Percentiles rank a stretch among this genome's conserved stretches.
Evolutionary conservation across 2,113 vertebrate genomes (phyloP).

Genomic region (Pitta sordida): DNA sequence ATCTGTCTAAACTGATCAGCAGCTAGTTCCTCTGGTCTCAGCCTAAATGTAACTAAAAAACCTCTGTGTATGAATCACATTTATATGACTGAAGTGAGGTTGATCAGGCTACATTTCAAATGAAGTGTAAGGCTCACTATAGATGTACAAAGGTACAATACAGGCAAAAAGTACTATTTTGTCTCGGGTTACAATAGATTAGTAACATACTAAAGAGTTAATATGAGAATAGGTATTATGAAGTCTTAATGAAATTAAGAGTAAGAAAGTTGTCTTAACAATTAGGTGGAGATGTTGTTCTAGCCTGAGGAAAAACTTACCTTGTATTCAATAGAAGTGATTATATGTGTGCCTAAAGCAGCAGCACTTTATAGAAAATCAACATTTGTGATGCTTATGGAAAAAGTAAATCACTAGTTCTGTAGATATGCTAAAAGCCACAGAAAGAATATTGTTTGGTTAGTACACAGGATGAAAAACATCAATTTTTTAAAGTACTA

Average conservation of each 20-base stretch:
- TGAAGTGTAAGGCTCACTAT: neutral
- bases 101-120: neutral
- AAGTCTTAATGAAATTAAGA: neutral
- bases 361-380: neutral
- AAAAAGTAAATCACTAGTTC: neutral
- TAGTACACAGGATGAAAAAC: neutral
- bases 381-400: neutral
- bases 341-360: neutral
- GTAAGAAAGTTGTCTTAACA: neutral
- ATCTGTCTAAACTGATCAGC: neutral
- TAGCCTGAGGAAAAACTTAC: neutral
- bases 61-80: neutral
- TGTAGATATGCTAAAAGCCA: neutral
- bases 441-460: neutral
- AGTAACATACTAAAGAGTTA: neutral
- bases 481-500: neutral
- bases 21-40: neutral
- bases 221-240: neutral
- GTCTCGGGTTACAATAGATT: neutral
- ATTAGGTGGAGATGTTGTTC: neutral
- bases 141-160: neutral
- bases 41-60: neutral
- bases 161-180: neutral
- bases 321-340: neutral
- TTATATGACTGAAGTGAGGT: neutral